Conservation (phyloP, 1,140 invertebrate species). For the Lasioglossum baleicum region DNA sequence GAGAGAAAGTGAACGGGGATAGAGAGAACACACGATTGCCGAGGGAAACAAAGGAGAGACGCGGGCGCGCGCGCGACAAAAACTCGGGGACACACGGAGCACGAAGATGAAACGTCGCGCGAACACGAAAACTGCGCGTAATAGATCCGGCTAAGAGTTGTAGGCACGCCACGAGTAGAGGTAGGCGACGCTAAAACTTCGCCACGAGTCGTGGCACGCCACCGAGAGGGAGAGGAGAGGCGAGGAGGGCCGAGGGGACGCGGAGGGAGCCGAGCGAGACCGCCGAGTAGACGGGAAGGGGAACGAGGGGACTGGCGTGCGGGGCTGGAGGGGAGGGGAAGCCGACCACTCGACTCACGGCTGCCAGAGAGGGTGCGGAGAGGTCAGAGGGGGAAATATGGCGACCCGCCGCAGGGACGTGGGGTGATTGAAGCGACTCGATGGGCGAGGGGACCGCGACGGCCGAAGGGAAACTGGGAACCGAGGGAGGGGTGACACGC, state of each 20-base stretch:
- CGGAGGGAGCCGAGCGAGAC: slow-evolving; percentile 16
- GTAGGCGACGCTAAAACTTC: slow-evolving; percentile 75
- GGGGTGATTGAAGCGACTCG: slow-evolving; percentile 51
- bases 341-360: slow-evolving; percentile 42
- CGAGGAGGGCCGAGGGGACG: slow-evolving; percentile 37
- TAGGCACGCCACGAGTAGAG: slow-evolving; percentile 67
- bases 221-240: slow-evolving; percentile 27
- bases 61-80: neutral
- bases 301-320: slow-evolving; percentile 35
- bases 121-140: slow-evolving; percentile 68
- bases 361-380: slow-evolving; percentile 12
- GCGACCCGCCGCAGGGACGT: slow-evolving; percentile 46
- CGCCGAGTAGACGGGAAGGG: neutral
- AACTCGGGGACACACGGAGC: neutral
- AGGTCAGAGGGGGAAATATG: slow-evolving; percentile 44
- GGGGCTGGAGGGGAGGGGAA: neutral
- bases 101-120: slow-evolving; percentile 39
- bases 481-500: slow-evolving; percentile 23
- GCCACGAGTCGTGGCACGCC: slow-evolving; percentile 72
- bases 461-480: slow-evolving; percentile 3
- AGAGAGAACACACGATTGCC: slow-evolving; percentile 4
- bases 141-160: slow-evolving; percentile 74
- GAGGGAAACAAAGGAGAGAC: neutral
- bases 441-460: slow-evolving; percentile 14
- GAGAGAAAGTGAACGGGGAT: neutral